A percentile compares a stretch with the other conserved stretches of the same genome.
Evolutionary conservation across 2,113 vertebrate genomes (phyloP).

Genomic region (Terrapene triunguis): DNA sequence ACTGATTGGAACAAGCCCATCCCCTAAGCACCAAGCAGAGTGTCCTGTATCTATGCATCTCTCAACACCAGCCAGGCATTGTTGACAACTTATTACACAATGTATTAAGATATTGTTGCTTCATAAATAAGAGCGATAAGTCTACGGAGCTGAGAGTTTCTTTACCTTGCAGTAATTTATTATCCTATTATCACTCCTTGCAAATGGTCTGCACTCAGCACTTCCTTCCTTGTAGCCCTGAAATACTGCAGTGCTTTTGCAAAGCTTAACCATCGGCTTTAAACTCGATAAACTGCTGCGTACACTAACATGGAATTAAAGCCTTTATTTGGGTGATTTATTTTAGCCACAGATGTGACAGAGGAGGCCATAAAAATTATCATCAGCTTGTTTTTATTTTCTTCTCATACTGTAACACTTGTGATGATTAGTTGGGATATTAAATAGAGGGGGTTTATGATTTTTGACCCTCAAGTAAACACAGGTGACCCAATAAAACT

Average conservation of each 20-base stretch:
- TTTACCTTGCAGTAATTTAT: conserved; percentile 78
- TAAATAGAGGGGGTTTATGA: neutral
- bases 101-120: conserved; percentile 24
- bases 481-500: neutral
- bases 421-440: conserved; percentile 10
- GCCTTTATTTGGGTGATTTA: conserved; percentile 53
- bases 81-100: conserved; percentile 11
- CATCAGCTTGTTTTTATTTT: conserved; percentile 1
- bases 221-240: conserved; percentile 62
- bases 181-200: conserved; percentile 81
- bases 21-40: neutral
- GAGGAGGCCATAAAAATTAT: conserved; percentile 40
- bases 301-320: conserved; percentile 47
- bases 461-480: neutral
- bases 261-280: conserved; percentile 34
- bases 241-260: conserved; percentile 59
- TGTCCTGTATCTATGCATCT: fast-evolving
- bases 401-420: conserved; percentile 2
- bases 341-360: conserved; percentile 29
- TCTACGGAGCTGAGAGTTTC: conserved; percentile 7
- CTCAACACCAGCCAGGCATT: neutral
- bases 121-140: conserved; percentile 32
- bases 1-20: neutral
- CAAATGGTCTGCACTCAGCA: conserved; percentile 77
- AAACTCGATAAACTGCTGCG: conserved; percentile 40